Base-by-base conservation (phyloP, 2,888 invertebrate species). In the Hypomecis punctinalis region DNA sequence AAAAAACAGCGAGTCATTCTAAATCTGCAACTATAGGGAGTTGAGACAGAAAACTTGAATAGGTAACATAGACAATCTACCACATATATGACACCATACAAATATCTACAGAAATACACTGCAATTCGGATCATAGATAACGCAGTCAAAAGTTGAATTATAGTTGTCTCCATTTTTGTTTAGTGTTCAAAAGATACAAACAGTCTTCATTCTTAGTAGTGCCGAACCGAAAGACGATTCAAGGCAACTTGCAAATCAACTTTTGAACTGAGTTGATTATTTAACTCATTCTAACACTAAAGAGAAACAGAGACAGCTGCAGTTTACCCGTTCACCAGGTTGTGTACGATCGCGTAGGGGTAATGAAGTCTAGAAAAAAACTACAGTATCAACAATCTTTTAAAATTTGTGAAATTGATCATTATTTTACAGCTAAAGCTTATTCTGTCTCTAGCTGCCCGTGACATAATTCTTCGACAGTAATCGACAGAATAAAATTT, bases 11-110 rank as follows among this genome's bases (percentile, higher is more conserved):
- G n/a, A 39, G 43, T 57, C 61, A 61, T 35, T 59, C 59, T 63
- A 54, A 13, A 55, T 33, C 37, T n/a, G 45, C 45, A 60, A 45
- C 64, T 60, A 64, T 59, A 49, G 10, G 46, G 36, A 55, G 45
- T 46, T 37, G 13, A 57, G 68, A 70, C 72, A 68, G 65, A 71
- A 69, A 64, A 64, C 86, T 83, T 83, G 48, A 23, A 23, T 48
- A 84, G 82, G 83, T 83, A 73, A 79, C 81, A 84, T 79, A 65
- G 60, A 66, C 65, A 45, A 61, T 61, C 65, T 65, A 66, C 57
- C 53, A 61, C 61, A 61, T 53, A 47, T 43, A 49, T 57, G 56
- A 61, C 57, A 66, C 53, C 64, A 69, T 71, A 72, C 70, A 69
- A 69, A 83, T 79, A 75, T 74, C 71, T 73, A 75, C 52, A 56